Evolutionary conservation across 2,113 vertebrate species (phyloP).

Genomic region (Megalops atlanticus): DNA sequence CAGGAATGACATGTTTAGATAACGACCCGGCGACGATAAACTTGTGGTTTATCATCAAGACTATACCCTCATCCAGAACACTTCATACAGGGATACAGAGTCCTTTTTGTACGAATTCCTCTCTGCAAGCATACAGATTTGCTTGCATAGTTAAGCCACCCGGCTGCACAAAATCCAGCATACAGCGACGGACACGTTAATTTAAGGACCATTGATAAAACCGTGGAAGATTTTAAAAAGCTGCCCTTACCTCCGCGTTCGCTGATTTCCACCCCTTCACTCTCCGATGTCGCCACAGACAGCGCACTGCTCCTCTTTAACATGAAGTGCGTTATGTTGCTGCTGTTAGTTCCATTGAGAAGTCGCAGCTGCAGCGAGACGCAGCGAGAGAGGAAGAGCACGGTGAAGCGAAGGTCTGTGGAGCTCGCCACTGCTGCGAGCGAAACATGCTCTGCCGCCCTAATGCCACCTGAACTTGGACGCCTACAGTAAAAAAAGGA

Average conservation of each 20-base stretch:
- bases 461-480: slow-evolving; percentile 29
- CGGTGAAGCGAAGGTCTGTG: slow-evolving; percentile 38
- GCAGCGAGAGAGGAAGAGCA: slow-evolving; percentile 37
- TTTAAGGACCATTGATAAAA: slow-evolving; percentile 11
- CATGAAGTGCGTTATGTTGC: slow-evolving; percentile 38
- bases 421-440: slow-evolving; percentile 32
- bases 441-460: slow-evolving; percentile 39
- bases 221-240: slow-evolving; percentile 17
- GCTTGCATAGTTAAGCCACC: background rate
- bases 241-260: slow-evolving; percentile 30
- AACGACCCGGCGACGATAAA: background rate
- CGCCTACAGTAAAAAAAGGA: background rate
- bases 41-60: background rate
- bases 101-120: background rate
- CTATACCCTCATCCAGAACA: slow-evolving; percentile 3
- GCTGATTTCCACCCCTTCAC: slow-evolving; percentile 26
- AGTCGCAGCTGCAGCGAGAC: slow-evolving; percentile 45
- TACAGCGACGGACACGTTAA: slow-evolving; percentile 12
- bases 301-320: slow-evolving; percentile 11
- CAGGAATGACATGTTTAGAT: background rate
- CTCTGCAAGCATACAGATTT: background rate
- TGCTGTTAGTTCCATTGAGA: slow-evolving; percentile 51
- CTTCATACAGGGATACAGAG: background rate
- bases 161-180: background rate
- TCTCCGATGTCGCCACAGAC: slow-evolving; percentile 32